Conservation (phyloP, 2,113 vertebrate genomes). For the Phrynosoma blainvillii region DNA sequence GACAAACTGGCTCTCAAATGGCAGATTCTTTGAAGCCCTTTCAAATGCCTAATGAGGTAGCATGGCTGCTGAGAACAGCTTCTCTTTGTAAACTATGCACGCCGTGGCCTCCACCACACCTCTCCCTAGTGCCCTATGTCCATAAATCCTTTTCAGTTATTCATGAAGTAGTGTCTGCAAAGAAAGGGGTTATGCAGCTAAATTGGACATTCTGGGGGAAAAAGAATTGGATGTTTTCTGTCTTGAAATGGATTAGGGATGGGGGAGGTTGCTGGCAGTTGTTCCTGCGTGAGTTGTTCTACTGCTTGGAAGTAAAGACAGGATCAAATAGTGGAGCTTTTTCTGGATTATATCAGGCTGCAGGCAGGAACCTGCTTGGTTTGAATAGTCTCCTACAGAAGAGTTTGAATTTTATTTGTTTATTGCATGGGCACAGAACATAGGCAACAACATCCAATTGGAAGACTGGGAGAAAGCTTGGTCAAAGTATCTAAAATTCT, state of each 20-base stretch:
- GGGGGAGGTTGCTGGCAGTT: not conserved
- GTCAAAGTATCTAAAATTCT: too few species aligned
- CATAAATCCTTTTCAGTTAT: slow-evolving; percentile 13
- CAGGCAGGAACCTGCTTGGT: not conserved
- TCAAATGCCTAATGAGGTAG: slow-evolving; percentile 21
- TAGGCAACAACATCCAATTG: too few species aligned
- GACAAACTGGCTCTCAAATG: not conserved
- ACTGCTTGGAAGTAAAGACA: too few species aligned
- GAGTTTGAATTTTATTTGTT: too few species aligned
- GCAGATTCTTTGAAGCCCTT: not conserved
- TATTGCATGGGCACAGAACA: too few species aligned
- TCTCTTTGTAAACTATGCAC: not conserved
- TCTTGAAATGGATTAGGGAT: not conserved
- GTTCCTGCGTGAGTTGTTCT: not conserved
- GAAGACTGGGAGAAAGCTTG: too few species aligned
- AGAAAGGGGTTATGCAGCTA: not conserved
- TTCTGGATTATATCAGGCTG: not conserved
- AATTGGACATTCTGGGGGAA: not conserved
- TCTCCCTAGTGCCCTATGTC: not conserved
- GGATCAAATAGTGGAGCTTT: too few species aligned
- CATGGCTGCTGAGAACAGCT: not conserved
- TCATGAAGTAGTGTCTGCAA: slow-evolving; percentile 13
- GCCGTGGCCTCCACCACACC: not conserved
- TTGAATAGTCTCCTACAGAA: too few species aligned
- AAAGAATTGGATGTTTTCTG: not conserved